A percentile compares a stretch with the other conserved stretches of the same genome.
phyloP scores from a whole-genome alignment of 2,888 invertebrate genomes.

The Leptinotarsa juncta region DNA sequence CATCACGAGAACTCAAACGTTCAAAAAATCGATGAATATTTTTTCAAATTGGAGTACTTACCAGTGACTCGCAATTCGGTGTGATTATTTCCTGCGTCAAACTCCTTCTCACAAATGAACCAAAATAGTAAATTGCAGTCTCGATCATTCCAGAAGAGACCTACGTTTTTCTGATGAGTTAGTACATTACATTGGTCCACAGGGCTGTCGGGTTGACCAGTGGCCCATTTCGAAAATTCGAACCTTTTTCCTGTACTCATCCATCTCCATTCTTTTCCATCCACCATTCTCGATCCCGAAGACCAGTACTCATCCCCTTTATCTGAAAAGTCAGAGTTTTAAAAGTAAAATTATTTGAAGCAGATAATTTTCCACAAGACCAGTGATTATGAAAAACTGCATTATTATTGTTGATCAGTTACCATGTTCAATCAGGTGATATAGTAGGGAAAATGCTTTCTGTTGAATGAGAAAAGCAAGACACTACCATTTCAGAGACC shows the following conservation, averaged over 20 bases:
- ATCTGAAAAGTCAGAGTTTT: slow-evolving; percentile 19
- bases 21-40: too few species aligned
- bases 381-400: too few species aligned
- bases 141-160: slow-evolving; percentile 34
- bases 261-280: slow-evolving; percentile 37
- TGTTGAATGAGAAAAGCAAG: too few species aligned
- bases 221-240: slow-evolving; percentile 34
- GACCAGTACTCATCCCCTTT: slow-evolving; percentile 35
- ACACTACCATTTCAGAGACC: too few species aligned
- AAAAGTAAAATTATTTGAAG: neutral
- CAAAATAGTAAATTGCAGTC: slow-evolving; percentile 24
- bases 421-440: too few species aligned
- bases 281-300: slow-evolving; percentile 31
- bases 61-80: neutral
- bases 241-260: slow-evolving; percentile 30
- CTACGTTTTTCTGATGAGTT: slow-evolving; percentile 12
- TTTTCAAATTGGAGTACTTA: neutral
- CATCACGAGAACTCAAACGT: too few species aligned
- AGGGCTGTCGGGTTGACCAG: slow-evolving; percentile 28
- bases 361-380: too few species aligned
- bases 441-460: too few species aligned
- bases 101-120: slow-evolving; percentile 36
- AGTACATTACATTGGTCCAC: slow-evolving; percentile 31
- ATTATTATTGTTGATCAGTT: too few species aligned
- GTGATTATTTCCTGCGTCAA: neutral